phyloP scores from a whole-genome alignment of 2,888 invertebrate species.

The Carabus problematicus region DNA sequence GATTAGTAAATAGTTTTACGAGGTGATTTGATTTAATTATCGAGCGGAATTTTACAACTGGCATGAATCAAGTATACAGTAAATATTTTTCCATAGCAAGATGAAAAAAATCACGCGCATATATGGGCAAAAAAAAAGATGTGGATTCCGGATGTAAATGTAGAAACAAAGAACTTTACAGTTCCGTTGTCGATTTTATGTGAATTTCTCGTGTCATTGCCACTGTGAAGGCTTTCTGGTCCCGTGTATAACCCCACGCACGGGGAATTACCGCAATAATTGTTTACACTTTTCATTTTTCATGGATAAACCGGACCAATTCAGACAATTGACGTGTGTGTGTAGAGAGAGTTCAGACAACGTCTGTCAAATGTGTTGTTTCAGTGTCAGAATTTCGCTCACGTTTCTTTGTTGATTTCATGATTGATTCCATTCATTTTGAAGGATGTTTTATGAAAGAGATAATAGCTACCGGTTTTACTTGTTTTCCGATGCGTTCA shows the following conservation, averaged over 20 bases:
- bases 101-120: constrained; percentile 1
- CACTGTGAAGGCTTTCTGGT: constrained; percentile 39
- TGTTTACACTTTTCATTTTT: no score
- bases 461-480: constrained; percentile 30
- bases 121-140: background rate
- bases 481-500: constrained; percentile 31
- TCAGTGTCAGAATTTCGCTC: no score
- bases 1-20: background rate
- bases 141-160: constrained; percentile 9
- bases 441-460: background rate
- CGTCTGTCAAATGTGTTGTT: no score
- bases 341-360: no score
- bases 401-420: background rate
- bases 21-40: background rate
- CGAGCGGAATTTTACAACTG: no score
- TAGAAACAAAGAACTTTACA: constrained; percentile 35
- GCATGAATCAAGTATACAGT: no score
- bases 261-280: constrained; percentile 26
- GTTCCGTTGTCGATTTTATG: constrained; percentile 32
- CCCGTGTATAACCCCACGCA: constrained; percentile 13
- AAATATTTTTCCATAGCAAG: no score
- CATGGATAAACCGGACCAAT: no score
- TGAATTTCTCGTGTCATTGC: constrained; percentile 35
- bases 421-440: background rate
- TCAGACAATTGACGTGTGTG: no score